phyloP scores from a whole-genome alignment of 1,140 invertebrate species.

The Macrosteles quadrilineatus region DNA sequence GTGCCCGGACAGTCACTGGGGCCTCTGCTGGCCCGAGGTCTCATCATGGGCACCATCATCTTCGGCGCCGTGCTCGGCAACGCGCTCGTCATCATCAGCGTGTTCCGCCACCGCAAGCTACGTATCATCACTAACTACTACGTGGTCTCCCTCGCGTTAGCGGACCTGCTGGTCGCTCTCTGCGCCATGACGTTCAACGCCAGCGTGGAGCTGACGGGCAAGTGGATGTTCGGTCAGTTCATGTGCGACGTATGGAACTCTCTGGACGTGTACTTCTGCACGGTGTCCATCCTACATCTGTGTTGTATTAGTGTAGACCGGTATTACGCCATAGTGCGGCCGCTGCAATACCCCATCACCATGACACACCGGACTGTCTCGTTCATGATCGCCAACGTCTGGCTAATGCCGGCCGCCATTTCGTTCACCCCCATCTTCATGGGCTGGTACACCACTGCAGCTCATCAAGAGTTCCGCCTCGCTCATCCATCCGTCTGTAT shows the following conservation, averaged over 20 bases:
- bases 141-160: conserved; percentile 89
- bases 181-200: conserved; percentile 97
- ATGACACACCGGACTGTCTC: conserved; percentile 82
- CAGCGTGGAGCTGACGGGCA: conserved; percentile 74
- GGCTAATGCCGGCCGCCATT: conserved; percentile 88
- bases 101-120: conserved; percentile 69
- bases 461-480: conserved; percentile 55
- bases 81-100: conserved; percentile 79
- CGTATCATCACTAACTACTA: conserved; percentile 93
- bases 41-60: conserved; percentile 82
- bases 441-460: conserved; percentile 86
- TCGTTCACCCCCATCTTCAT: conserved; percentile 95
- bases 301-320: conserved; percentile 92
- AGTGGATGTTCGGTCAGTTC: conserved; percentile 84
- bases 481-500: conserved; percentile 76
- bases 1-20: neutral
- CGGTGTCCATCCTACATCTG: conserved; percentile 89
- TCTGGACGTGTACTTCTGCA: conserved; percentile 94
- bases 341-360: conserved; percentile 84
- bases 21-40: conserved; percentile 36
- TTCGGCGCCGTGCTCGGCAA: conserved; percentile 85
- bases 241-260: conserved; percentile 96
- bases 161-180: conserved; percentile 88
- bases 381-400: conserved; percentile 82
- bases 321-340: conserved; percentile 89